Conservation (phyloP, 2,888 invertebrate species). For the Temnothorax ravouxi region DNA sequence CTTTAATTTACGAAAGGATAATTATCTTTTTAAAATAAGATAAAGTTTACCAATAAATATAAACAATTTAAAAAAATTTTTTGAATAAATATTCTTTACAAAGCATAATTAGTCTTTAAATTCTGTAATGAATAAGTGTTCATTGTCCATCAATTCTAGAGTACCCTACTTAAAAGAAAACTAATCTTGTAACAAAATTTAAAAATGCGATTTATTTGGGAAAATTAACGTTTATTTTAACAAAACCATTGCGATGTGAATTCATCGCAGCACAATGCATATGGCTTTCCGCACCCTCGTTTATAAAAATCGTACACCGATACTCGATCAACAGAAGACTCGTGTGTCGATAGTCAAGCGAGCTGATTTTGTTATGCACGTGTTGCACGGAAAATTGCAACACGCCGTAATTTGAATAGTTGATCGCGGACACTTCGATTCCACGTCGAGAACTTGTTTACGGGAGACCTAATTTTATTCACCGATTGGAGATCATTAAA, state of each 20-base stretch:
- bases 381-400: constrained; percentile 43
- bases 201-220: background rate
- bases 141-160: background rate
- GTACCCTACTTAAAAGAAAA: background rate
- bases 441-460: constrained; percentile 12
- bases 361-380: constrained; percentile 6
- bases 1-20: background rate
- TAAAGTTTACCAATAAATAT: background rate
- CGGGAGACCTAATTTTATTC: constrained; percentile 18
- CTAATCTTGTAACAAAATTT: constrained; percentile 19
- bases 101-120: background rate
- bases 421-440: constrained; percentile 14
- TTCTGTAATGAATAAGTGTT: background rate
- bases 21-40: constrained; percentile 4
- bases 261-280: constrained; percentile 11
- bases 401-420: constrained; percentile 42
- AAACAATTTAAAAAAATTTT: background rate
- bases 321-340: background rate
- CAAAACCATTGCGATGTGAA: background rate
- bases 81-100: background rate
- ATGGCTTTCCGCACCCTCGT: constrained; percentile 39
- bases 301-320: background rate
- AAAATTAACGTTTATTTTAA: constrained; percentile 33
- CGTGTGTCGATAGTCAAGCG: background rate
- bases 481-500: background rate